Evolutionary conservation across 2,888 invertebrate species (phyloP).

Genomic region (Andrena minutula): DNA sequence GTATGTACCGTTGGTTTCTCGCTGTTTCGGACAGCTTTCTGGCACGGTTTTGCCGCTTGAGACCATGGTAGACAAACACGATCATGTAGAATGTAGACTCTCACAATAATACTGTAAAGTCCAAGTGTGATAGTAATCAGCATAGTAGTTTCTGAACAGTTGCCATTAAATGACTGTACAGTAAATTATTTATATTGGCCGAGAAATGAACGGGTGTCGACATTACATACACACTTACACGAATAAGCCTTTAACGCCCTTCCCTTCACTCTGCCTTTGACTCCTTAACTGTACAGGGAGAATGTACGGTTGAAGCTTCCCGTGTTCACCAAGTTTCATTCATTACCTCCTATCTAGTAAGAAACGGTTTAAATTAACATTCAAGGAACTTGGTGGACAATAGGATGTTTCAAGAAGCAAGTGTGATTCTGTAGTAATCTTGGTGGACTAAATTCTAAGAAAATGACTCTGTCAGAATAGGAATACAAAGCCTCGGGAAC

Average conservation of each 20-base stretch:
- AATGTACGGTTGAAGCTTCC: constrained; percentile 52
- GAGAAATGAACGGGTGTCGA: neutral
- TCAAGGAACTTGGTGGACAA: constrained; percentile 27
- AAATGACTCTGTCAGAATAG: neutral
- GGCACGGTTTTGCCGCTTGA: constrained; percentile 28
- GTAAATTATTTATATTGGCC: constrained; percentile 39
- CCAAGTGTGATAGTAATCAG: neutral
- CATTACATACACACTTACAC: constrained; percentile 20
- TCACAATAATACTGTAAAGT: neutral
- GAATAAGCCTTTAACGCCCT: constrained; percentile 5
- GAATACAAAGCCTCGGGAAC: no score
- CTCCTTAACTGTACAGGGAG: constrained; percentile 51
- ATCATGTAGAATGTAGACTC: neutral
- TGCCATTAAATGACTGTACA: constrained; percentile 23
- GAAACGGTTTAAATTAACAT: neutral
- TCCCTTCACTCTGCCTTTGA: neutral
- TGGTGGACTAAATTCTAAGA: constrained; percentile 36
- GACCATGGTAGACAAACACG: neutral
- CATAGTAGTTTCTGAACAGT: constrained; percentile 9
- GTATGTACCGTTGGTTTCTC: constrained; percentile 43
- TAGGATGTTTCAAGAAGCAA: constrained; percentile 34
- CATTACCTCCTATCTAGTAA: constrained; percentile 14
- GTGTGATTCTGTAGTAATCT: constrained; percentile 37
- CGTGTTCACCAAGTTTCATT: constrained; percentile 36
- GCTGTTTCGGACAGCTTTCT: constrained; percentile 48